phyloP scores from a whole-genome alignment of 2,888 invertebrate genomes.

The Heliconius ismenius region DNA sequence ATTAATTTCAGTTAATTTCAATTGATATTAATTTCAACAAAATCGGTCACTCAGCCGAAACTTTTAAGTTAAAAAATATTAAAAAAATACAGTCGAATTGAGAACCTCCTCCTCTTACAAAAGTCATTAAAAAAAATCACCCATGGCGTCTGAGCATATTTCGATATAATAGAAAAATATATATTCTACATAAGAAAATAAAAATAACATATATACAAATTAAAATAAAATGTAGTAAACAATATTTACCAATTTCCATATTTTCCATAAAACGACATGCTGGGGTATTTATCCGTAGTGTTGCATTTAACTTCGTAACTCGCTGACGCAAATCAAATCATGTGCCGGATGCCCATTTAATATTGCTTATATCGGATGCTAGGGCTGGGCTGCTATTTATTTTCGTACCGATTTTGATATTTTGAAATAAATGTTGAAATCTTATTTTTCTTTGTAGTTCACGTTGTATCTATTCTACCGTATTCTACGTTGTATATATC shows the following conservation, averaged over 20 bases:
- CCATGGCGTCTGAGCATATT: no score
- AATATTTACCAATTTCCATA: neutral
- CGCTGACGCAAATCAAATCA: conserved; percentile 32
- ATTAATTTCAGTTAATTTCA: no score
- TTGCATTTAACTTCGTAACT: conserved; percentile 23
- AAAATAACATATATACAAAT: neutral
- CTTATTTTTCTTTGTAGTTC: neutral
- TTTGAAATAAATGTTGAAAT: neutral
- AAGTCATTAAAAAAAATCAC: no score
- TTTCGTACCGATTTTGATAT: neutral
- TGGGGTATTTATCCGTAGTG: neutral
- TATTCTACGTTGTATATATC: no score
- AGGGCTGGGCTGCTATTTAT: neutral
- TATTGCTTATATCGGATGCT: neutral
- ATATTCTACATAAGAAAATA: neutral
- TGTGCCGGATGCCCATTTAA: conserved; percentile 35
- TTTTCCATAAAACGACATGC: neutral
- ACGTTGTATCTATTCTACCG: no score
- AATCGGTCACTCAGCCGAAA: no score
- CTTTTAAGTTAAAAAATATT: no score
- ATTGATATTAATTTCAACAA: no score
- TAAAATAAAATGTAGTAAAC: neutral
- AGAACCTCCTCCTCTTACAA: no score
- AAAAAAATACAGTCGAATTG: no score
- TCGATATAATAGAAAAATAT: no score